A percentile compares a stretch with the other conserved stretches of the same genome.
phyloP scores from a whole-genome alignment of 2,888 invertebrate species.

The Pemphredon lugubris region DNA sequence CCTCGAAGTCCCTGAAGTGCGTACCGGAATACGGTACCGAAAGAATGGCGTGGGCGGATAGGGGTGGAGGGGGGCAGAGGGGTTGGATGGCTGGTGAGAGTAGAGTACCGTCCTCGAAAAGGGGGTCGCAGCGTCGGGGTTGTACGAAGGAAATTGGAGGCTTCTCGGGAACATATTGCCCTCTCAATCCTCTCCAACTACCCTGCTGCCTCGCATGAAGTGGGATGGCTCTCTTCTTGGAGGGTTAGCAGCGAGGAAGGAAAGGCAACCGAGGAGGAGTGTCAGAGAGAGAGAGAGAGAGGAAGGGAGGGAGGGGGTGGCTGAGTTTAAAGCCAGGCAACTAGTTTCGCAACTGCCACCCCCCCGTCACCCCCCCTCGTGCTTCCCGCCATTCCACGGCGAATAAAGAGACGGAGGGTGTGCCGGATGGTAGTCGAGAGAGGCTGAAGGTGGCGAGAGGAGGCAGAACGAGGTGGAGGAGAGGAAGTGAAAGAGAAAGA shows the following conservation, averaged over 20 bases:
- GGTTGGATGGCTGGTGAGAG: conserved; percentile 2
- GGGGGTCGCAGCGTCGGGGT: conserved; percentile 53
- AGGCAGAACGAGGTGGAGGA: conserved; percentile 30
- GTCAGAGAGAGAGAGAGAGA: conserved; percentile 14
- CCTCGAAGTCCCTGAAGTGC: conserved; percentile 30
- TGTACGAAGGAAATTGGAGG: conserved; percentile 70
- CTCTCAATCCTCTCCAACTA: conserved; percentile 65
- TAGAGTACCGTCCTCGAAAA: conserved; percentile 39
- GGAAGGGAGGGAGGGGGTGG: conserved; percentile 33
- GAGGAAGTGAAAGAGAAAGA: conserved; percentile 14
- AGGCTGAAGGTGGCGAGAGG: conserved; percentile 30
- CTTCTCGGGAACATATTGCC: conserved; percentile 71
- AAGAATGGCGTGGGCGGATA: conserved; percentile 5
- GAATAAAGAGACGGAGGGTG: conserved; percentile 48
- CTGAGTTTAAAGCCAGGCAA: conserved; percentile 61
- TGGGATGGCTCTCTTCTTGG: conserved; percentile 33
- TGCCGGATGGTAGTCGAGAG: conserved; percentile 40
- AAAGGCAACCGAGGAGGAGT: conserved; percentile 1
- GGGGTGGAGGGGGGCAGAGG: background rate
- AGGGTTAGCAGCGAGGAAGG: background rate
- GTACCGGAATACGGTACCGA: conserved; percentile 13
- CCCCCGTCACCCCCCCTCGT: conserved; percentile 34
- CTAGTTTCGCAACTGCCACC: conserved; percentile 65
- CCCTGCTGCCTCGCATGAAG: conserved; percentile 34
- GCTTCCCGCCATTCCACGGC: conserved; percentile 32